Evolutionary conservation across 2,113 vertebrate species (phyloP), one percentile per base, ranked within the genome.

Genomic region (Numenius arquata): DNA sequence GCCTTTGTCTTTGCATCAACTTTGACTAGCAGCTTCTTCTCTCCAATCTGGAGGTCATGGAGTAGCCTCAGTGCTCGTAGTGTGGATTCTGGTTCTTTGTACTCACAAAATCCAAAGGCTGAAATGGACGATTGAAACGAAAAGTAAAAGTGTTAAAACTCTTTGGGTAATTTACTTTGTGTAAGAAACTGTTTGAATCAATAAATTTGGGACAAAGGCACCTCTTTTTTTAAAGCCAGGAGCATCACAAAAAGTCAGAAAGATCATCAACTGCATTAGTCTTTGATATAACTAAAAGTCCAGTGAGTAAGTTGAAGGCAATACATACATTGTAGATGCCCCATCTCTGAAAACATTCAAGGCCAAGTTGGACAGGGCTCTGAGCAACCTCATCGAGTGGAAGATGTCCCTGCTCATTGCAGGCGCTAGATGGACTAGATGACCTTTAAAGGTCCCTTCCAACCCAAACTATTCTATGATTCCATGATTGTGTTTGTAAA

Each of bases 31-130:
- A 99, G 98, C 95, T 99, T 99, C 98, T 99, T 99, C 96, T 99
- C 99, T 93, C 99, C 99, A 88, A 99, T 99, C 95, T 99, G 99
- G 41, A 99, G 98, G 91, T 99, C 99, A 78, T 99, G 99, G 34
- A 99, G 98, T 68, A 99, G 97, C 71, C 99, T 98, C 75, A 99
- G 97, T 10, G 99, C 98, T 77, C 99, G 98, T n/a, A 99, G 97
- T 2, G 99, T 99, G 58, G 99, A 99, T 93, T 99, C 99, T 36
- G 99, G 99, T 94, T 99, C 99, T 96, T 99, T 99, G 96, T 99
- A 99, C 89, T 99, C 99, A 96, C 99, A 99, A 98, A 99, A 99
- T 56, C 99, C 99, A 97, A 99, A 99, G 17, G 99, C 99, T 99
- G 90, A 78, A 94, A 95, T 15, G 23, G 62, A 96, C 43, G 7